Evolutionary conservation across 2,113 vertebrate species (phyloP), one percentile per base, ranked within the genome.

Genomic region (Ceyx margarethae): DNA sequence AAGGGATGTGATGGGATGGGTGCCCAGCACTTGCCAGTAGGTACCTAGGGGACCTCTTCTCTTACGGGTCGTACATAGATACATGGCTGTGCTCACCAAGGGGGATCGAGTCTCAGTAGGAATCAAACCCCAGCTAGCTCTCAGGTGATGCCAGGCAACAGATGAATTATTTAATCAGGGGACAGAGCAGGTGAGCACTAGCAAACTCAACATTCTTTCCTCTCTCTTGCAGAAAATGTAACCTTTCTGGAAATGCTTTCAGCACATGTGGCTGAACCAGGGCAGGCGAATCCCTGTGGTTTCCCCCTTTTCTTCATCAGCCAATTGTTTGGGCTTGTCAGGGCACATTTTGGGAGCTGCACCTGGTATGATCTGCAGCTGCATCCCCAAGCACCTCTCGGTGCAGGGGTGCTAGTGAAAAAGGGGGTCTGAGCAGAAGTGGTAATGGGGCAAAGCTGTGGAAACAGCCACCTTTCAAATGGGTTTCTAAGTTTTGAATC

Each of bases 1-100:
- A 37, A 64, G 35, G 46, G 46, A 11, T 43, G 43, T 0, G 1
- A 20, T 42, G 1, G 33, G 12, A 8, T 42, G 68, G 43, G 1
- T 12, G 8, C 11, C 45, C 1, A 3, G 15, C 9, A 15, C n/a
- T 56, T 66, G 45, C 51, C 2, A 2, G 37, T 1, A 18, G 43
- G 25, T n/a, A 10, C 22, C 0, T 0, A 7, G 22, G 37, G 20
- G 45, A 54, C 51, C 25, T 68, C 40, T 64, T 16, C 43, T 35
- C 62, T 46, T 73, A 60, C 0, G 9, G 43, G 33, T 22, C 2
- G 21, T 35, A 8, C 7, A 0, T 1, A 3, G 35, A 40, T 10
- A 14, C 2, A 11, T 1, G 6, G 54, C 84, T 60, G 67, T 0
- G 0, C 42, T 67, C 25, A 0, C 45, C 2, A 6, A 1, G 37